Conservation (phyloP, 2,888 invertebrate genomes). For the Athrips mouffetella region DNA sequence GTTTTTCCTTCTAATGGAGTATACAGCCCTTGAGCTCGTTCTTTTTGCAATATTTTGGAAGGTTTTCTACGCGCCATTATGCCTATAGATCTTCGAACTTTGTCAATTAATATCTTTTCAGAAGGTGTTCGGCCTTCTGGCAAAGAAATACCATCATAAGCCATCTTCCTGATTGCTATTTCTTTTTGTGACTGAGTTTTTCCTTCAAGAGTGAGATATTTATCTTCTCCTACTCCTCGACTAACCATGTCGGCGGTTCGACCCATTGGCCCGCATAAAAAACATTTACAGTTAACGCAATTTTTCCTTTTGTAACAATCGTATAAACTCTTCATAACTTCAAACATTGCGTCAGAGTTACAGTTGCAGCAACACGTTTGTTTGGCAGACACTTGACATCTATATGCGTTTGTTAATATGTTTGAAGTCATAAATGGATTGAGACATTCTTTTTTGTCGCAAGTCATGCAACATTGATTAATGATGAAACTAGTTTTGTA, state of each 20-base stretch:
- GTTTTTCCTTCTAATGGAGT: no score
- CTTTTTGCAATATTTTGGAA: no score
- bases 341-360: slow-evolving; percentile 65
- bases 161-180: not conserved
- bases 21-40: no score
- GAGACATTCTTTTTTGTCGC: not conserved
- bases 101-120: not conserved
- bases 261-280: slow-evolving; percentile 39
- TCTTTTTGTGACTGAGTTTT: not conserved
- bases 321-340: slow-evolving; percentile 62
- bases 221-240: not conserved
- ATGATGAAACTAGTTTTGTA: not conserved
- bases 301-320: slow-evolving; percentile 63
- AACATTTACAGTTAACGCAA: slow-evolving; percentile 55
- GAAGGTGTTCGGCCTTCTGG: not conserved
- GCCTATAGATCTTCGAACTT: not conserved
- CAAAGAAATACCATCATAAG: not conserved
- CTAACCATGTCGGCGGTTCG: not conserved
- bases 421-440: not conserved
- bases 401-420: slow-evolving; percentile 30
- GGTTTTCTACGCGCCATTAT: no score
- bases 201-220: not conserved
- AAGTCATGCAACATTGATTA: not conserved
- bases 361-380: slow-evolving; percentile 47
- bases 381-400: slow-evolving; percentile 41